Evolutionary conservation across 2,113 vertebrate genomes (phyloP).

Genomic region (Notothenia rossii): DNA sequence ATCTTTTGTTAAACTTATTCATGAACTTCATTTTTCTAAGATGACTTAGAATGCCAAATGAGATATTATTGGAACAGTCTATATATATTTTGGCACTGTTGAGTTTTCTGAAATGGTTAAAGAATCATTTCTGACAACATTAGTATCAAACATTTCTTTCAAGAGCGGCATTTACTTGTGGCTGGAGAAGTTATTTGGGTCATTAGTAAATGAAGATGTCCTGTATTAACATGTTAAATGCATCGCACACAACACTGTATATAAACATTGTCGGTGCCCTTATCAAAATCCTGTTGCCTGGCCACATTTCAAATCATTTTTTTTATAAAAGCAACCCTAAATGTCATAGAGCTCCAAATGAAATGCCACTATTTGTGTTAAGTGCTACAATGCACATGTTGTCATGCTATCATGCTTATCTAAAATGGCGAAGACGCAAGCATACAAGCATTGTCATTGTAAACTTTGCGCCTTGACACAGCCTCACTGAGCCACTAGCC

Average conservation of each 20-base stretch:
- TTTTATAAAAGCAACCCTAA: neutral
- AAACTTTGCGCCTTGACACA: neutral
- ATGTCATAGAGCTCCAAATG: neutral
- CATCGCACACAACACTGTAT: too few relatives aligned
- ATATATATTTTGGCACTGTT: neutral
- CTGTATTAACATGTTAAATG: too few relatives aligned
- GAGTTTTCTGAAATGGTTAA: neutral
- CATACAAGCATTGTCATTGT: neutral
- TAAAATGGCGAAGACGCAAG: neutral
- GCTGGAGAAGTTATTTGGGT: too few relatives aligned
- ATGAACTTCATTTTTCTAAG: neutral
- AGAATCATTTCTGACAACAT: neutral
- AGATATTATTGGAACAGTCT: neutral
- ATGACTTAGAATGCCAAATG: constrained; percentile 10
- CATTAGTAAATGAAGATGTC: too few relatives aligned
- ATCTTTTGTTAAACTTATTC: constrained; percentile 26
- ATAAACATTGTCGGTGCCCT: neutral
- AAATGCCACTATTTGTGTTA: neutral
- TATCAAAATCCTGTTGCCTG: neutral
- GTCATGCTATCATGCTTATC: neutral
- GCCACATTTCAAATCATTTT: neutral
- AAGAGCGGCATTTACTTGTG: neutral
- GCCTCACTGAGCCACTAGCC: neutral
- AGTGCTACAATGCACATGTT: neutral
- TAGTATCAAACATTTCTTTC: neutral